phyloP scores from a whole-genome alignment of 2,888 invertebrate species.

The Leptinotarsa peninsularis region DNA sequence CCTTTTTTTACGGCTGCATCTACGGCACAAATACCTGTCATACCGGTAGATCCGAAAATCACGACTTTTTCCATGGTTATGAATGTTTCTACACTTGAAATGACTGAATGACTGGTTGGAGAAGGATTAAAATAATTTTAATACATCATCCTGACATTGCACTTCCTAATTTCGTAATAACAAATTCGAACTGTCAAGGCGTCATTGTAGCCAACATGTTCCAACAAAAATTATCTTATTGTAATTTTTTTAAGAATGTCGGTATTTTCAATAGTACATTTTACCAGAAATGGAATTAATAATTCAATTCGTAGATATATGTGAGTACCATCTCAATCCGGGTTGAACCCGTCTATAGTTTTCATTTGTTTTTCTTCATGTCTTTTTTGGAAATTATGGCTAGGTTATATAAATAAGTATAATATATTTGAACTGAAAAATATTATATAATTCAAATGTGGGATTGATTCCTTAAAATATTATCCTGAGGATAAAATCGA shows the following conservation, averaged over 20 bases:
- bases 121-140: background rate
- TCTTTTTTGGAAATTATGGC: no score
- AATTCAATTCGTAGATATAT: no score
- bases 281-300: no score
- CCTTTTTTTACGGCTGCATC: conserved; percentile 84
- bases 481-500: background rate
- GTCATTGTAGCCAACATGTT: conserved; percentile 1
- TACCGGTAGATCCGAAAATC: conserved; percentile 86
- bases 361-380: no score
- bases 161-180: conserved; percentile 9
- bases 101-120: no score
- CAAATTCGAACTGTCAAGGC: background rate
- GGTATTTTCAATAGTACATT: no score
- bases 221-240: background rate
- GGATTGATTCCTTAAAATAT: no score
- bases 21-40: conserved; percentile 82
- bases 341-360: no score
- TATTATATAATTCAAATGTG: background rate
- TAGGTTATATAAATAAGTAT: no score
- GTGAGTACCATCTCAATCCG: no score
- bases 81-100: no score
- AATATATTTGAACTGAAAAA: background rate
- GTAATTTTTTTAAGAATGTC: no score
- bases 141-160: background rate
- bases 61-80: conserved; percentile 79